phyloP scores from a whole-genome alignment of 2,113 vertebrate species.

The Gobio gobio region DNA sequence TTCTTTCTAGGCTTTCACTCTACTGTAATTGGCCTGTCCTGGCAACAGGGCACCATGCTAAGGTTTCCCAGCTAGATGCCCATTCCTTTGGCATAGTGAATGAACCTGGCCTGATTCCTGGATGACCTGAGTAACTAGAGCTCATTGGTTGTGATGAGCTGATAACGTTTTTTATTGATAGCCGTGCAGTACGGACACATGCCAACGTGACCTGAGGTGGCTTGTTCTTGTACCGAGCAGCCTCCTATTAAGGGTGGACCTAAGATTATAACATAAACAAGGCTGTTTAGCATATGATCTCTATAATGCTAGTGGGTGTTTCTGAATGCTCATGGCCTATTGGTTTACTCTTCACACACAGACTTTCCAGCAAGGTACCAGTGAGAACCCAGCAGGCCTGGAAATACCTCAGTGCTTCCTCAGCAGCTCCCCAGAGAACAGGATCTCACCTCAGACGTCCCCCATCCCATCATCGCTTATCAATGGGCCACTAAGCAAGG shows the following conservation, averaged over 20 bases:
- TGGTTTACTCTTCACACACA: slow-evolving; percentile 68
- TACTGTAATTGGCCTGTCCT: slow-evolving; percentile 50
- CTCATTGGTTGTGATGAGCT: slow-evolving; percentile 1
- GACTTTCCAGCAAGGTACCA: slow-evolving; percentile 78
- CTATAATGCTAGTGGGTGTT: neutral
- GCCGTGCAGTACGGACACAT: neutral
- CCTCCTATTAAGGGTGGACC: neutral
- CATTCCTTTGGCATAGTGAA: slow-evolving; percentile 69
- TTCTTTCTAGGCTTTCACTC: slow-evolving; percentile 33
- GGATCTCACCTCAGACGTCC: slow-evolving; percentile 69
- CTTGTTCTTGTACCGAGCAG: neutral
- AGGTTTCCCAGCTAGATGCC: slow-evolving; percentile 70
- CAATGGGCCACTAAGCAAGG: slow-evolving; percentile 87
- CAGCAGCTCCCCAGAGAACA: slow-evolving; percentile 74
- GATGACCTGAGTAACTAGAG: slow-evolving; percentile 29
- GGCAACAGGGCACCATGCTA: slow-evolving; percentile 55
- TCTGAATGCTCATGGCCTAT: neutral
- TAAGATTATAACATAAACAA: neutral
- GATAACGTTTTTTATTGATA: slow-evolving; percentile 30
- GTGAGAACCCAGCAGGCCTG: slow-evolving; percentile 76
- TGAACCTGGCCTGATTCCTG: slow-evolving; percentile 12
- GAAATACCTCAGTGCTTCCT: slow-evolving; percentile 82
- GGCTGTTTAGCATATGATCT: neutral
- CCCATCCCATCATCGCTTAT: slow-evolving; percentile 73
- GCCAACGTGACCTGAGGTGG: neutral